Conservation (phyloP, 1,140 invertebrate species). For the Drosophila lacteicornis region DNA sequence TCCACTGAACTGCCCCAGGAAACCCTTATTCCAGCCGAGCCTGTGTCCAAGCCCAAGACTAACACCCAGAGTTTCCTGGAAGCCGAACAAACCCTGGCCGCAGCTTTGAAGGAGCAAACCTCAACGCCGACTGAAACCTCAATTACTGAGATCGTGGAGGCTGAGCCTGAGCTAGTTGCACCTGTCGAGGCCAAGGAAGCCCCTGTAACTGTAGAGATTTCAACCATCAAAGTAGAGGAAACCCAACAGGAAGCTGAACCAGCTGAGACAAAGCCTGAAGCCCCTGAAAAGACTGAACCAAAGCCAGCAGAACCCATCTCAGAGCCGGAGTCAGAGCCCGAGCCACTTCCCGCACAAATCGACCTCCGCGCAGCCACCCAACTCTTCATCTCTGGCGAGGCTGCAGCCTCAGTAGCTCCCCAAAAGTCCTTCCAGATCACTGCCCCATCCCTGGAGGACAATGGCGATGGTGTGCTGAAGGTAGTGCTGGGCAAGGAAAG, state of each 20-base stretch:
- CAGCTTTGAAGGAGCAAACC: slow-evolving; percentile 28
- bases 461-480: slow-evolving; percentile 70
- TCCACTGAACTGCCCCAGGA: not conserved
- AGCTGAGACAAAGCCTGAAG: slow-evolving; percentile 12
- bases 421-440: slow-evolving; percentile 70
- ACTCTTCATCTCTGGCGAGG: slow-evolving; percentile 76
- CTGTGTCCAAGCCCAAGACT: slow-evolving; percentile 40
- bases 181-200: not conserved
- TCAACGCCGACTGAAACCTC: not conserved
- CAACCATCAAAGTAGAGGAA: slow-evolving; percentile 1
- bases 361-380: slow-evolving; percentile 74
- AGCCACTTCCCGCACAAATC: slow-evolving; percentile 31
- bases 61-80: slow-evolving; percentile 51
- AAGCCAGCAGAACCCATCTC: not conserved
- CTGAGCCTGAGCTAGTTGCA: not conserved
- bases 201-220: not conserved
- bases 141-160: not conserved
- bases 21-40: not conserved
- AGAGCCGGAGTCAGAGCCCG: slow-evolving; percentile 5
- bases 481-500: slow-evolving; percentile 48
- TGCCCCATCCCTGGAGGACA: slow-evolving; percentile 69
- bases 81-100: slow-evolving; percentile 37
- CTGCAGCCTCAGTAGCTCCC: slow-evolving; percentile 46
- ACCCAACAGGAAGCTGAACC: not conserved
- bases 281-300: slow-evolving; percentile 25